Evolutionary conservation across 2,888 invertebrate species (phyloP), one percentile per base, ranked within the genome.

Genomic region (Cetonia aurata): DNA sequence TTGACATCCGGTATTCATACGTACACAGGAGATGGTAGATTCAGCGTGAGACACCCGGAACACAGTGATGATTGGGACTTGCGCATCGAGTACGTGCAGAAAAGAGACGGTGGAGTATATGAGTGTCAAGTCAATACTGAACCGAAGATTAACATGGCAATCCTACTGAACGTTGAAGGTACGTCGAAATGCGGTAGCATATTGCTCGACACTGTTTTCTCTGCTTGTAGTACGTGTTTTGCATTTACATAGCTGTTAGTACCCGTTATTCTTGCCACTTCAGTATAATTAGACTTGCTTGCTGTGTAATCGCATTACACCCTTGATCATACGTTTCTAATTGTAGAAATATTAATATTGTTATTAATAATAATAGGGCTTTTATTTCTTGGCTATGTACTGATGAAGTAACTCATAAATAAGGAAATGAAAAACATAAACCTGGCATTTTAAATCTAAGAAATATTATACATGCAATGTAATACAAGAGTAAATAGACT

Each of bases 71-170:
- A 95, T 84, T 95, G 95, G 95, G 93, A 93, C 83, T 88, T 96
- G 75, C 90, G 90, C 84, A 91, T 96, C 75, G 92, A 92, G 81
- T 95, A 92, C 83, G 94, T 94, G 13, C 95, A 95, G 85, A 90
- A 91, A 57, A 85, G 94, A 25, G 95, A 95, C 83, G 94, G 92
- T 1, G 95, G 94, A 6, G 91, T 94, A 72, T 95, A 95, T 86
- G 94, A 95, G 85, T 95, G 94, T 80, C 95, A 95, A 88, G 93
- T 95, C 77, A 95, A 95, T 85, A 95, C 94, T 0, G 95, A 95
- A 82, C 95, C 95, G 17, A 95, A 95, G 85, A 92, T 95, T 83
- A 95, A 94, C 85, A 89, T 94, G 88, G 94, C 94, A 53, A 90
- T 95, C 79, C 85, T 89, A 80, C 88, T 95, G 71, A 90, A 89